A percentile compares a stretch with the other conserved stretches of the same genome.
phyloP scores from a whole-genome alignment of 2,888 invertebrate species.

The Cybosia mesomella region DNA sequence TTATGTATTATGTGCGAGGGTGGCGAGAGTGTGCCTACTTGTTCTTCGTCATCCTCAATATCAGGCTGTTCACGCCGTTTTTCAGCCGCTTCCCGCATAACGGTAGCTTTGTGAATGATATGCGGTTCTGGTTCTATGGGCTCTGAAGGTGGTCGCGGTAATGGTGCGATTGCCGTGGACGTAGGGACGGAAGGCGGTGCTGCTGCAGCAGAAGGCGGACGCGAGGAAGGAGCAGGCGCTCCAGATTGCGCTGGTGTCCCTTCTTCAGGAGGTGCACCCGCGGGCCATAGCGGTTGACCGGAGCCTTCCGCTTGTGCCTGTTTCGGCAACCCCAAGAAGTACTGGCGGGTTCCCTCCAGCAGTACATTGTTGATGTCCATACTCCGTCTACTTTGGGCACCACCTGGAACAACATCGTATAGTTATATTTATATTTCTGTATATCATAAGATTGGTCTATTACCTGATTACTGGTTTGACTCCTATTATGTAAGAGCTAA shows the following conservation, averaged over 20 bases:
- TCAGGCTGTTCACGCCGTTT: conserved; percentile 80
- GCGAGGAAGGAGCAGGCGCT: conserved; percentile 77
- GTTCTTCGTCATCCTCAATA: conserved; percentile 79
- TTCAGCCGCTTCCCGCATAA: conserved; percentile 84
- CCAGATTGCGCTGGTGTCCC: conserved; percentile 79
- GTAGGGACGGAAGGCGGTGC: conserved; percentile 71
- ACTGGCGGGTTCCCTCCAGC: conserved; percentile 94
- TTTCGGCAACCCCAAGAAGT: conserved; percentile 92
- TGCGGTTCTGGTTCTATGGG: conserved; percentile 85
- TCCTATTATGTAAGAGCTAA: too few species aligned
- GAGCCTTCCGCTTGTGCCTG: conserved; percentile 76
- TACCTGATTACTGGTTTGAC: too few species aligned
- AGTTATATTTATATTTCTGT: not conserved
- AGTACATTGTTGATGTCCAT: conserved; percentile 94
- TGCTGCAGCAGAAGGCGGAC: conserved; percentile 84
- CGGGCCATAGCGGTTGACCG: conserved; percentile 75
- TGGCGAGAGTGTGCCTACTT: conserved; percentile 75
- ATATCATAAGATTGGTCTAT: not conserved
- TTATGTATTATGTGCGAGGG: conserved; percentile 84
- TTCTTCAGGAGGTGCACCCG: conserved; percentile 72
- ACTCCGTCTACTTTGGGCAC: conserved; percentile 71
- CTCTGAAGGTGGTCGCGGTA: conserved; percentile 82
- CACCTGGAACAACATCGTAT: conserved; percentile 62
- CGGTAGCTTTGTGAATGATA: conserved; percentile 85
- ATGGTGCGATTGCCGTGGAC: conserved; percentile 66